phyloP scores from a whole-genome alignment of 1,140 invertebrate species.

The Phymastichus coffea region DNA sequence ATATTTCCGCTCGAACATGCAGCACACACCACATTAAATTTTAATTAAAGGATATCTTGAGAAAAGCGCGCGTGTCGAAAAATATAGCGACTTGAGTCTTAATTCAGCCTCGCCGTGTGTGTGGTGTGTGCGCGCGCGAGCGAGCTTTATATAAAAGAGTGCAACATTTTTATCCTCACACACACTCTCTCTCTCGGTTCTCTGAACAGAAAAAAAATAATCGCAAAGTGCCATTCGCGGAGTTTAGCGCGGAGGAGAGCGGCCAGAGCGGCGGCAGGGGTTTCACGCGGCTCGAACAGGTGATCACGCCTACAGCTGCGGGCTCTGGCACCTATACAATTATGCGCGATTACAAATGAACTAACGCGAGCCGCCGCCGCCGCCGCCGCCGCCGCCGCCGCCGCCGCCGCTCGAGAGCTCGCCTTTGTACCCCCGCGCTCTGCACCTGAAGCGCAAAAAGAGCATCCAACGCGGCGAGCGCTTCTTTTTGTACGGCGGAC shows the following conservation, averaged over 20 bases:
- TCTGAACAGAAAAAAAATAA: slow-evolving; percentile 23
- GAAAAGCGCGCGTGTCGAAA: slow-evolving; percentile 3
- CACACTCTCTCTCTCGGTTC: not conserved
- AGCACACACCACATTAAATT: too few relatives aligned
- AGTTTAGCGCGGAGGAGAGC: slow-evolving; percentile 17
- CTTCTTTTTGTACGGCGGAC: too few relatives aligned
- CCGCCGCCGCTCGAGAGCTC: too few relatives aligned
- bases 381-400: not conserved
- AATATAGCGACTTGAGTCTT: slow-evolving; percentile 4
- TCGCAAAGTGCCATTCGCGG: slow-evolving; percentile 28
- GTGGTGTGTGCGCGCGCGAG: not conserved
- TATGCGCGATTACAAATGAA: slow-evolving; percentile 6
- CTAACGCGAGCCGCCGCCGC: too few relatives aligned
- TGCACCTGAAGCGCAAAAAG: slow-evolving; percentile 4
- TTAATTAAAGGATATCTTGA: slow-evolving; percentile 24
- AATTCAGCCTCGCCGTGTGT: slow-evolving; percentile 15
- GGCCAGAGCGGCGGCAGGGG: slow-evolving; percentile 29
- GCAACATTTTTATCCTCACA: not conserved
- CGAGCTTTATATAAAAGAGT: too few relatives aligned
- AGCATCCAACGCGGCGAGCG: slow-evolving; percentile 1
- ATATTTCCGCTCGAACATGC: too few relatives aligned
- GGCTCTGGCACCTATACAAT: slow-evolving; percentile 3
- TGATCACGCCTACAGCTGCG: slow-evolving; percentile 46
- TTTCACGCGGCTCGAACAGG: slow-evolving; percentile 37
- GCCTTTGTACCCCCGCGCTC: too few relatives aligned